Evolutionary conservation across 1,140 invertebrate genomes (phyloP), one percentile per base, ranked within the genome.

Genomic region (Sweltsa coloradensis): DNA sequence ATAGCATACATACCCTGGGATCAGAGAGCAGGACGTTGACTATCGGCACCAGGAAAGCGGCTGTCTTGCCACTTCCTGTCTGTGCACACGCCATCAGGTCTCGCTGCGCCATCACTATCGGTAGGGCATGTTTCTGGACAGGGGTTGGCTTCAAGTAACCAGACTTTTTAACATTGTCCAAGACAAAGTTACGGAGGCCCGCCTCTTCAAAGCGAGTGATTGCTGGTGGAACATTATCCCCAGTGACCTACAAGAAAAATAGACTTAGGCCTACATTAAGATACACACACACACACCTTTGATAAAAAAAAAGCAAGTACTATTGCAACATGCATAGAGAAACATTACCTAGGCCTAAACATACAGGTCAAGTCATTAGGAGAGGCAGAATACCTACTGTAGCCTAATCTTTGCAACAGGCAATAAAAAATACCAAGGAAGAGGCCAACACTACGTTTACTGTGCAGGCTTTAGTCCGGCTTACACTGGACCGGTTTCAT

Each of bases 51-150:
- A 97, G 60, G 58, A 93, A 98, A 0, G 92, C 93, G 3, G 90
- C 91, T 78, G 91, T 96, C 75, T 98, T 98, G 26, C 95, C 95
- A 0, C 91, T 96, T 0, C 95, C 95, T 29, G 95, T 99, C 66
- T 98, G 93, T 0, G 95, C 94, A 64, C 94, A 97, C 0, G 82
- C 93, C 92, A 98, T 97, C 6, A 98, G 55, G 70, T 98, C 94
- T 37, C 89, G 64, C 4, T 81, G 79, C 0, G 49, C 66, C 58
- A 80, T 63, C 29, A 97, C 81, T 13, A 88, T 82, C 0, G 94
- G 91, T 37, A 97, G 81, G 0, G 89, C 79, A 52, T 85, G 70
- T 57, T 94, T 93, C 60, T 99, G 95, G 29, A 99, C 84, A 0
- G 94, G 93, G 0, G 94, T 97, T 0, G 93, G 91, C 54, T 79